Evolutionary conservation across 2,797 vertebrate genomes (phyloP).

Genomic region (Brachyrhaphis roseni): DNA sequence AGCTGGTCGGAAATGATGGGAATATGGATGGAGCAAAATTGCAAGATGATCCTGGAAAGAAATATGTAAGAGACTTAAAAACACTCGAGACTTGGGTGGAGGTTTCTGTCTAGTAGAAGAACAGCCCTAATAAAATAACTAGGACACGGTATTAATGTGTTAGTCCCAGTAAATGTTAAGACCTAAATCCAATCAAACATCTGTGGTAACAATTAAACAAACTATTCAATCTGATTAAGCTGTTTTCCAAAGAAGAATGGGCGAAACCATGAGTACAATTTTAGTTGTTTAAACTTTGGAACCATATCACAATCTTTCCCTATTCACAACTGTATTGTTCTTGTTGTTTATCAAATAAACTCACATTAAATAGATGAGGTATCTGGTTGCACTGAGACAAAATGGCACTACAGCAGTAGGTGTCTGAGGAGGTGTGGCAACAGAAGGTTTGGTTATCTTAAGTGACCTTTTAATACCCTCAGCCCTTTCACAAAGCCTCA

Average conservation of each 20-base stretch:
- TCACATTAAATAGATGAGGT: neutral
- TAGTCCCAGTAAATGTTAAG: neutral
- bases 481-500: conserved; percentile 48
- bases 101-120: neutral
- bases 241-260: neutral
- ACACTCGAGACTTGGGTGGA: neutral
- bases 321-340: neutral
- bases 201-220: neutral
- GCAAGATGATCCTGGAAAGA: neutral
- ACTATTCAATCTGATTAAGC: neutral
- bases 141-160: neutral
- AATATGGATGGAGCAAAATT: neutral
- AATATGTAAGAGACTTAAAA: neutral
- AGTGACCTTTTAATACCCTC: conserved; percentile 78
- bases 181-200: neutral
- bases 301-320: neutral
- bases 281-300: neutral
- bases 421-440: conserved; percentile 64
- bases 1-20: neutral
- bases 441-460: conserved; percentile 77
- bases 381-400: neutral
- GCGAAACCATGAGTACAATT: neutral
- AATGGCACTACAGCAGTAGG: conserved; percentile 31
- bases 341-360: neutral
- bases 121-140: neutral